Base-by-base conservation (phyloP, 2,113 vertebrate species). In the Peromyscus maniculatus region DNA sequence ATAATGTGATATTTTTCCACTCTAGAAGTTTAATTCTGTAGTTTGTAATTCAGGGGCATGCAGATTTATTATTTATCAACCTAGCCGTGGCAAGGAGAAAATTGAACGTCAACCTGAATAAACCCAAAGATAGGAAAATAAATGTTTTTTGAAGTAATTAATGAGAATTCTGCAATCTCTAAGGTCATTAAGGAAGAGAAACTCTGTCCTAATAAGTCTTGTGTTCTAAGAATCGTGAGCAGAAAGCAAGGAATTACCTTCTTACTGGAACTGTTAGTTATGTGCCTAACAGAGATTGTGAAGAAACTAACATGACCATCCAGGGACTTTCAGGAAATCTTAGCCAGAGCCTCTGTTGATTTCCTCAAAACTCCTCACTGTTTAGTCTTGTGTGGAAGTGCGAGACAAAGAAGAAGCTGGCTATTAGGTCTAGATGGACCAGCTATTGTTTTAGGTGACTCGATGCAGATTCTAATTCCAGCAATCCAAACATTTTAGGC, bases 71-170 rank as follows among this genome's bases (percentile, higher is more conserved):
- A 92, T 31, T 94, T 49, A 26, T 62, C 74, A 87, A 75, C 79
- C 75, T 64, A 90, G 67, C 24, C 12, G 43, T 59, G 52, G 62
- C 17, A 11, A 94, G 67, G 36, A 72, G 26, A 69, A 94, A 96
- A 93, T 52, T 94, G 80, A 94, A 88, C 3, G 39, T 91, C 94
- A 97, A 95, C 78, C 15, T 71, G 12, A 92, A 87, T 66, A 90
- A 92, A 55, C 84, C 64, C 39, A 97, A 88, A 91, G 36, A 96
- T 96, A 91, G 64, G 31, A 82, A 92, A 96, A 94, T 72, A 94
- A 95, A 96, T 87, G 67, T 67, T 83, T 87, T 92, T 80, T 3
- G 66, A 89, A 82, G 83, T 93, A 91, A 89, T 89, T 94, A 95
- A 90, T 79, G 66, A 82, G 64, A 19, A 77, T 75, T 88, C 69